Evolutionary conservation across 2,113 vertebrate species (phyloP), one percentile per base, ranked within the genome.

Genomic region (Arothron firmamentum): DNA sequence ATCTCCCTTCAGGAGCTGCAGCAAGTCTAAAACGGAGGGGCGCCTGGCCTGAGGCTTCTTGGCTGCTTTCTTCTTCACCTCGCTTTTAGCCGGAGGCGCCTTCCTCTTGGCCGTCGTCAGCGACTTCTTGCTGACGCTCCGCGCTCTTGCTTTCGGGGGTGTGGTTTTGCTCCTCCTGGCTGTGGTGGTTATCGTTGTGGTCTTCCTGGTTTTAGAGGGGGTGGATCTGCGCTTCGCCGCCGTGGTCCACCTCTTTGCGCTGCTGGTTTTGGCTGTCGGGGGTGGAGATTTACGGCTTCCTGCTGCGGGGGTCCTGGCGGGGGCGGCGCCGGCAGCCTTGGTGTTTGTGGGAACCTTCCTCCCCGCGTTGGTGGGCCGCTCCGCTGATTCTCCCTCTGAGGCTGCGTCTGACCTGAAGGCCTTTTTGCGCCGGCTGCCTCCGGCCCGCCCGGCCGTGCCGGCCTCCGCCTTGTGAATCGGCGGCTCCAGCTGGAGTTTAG

Each of bases 401-500:
- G 56, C 16, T 19, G 54, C 70, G 16, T 80, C 76, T 10, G 82
- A 63, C 54, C 79, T 50, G 17, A 82, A 70, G 0, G 66, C 21
- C 52, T 73, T 75, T 15, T 55, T 52, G 28, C 1, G 67, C 2
- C 50, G n/a, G 23, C 45, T 67, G 45, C 45, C 56, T 5, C 54
- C 74, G 49, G 28, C 56, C 20, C 53, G 70, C 28, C 34, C 54
- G 1, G 62, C 25, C 43, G 42, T 50, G 4, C 49, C 6, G 25
- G 52, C 51, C 12, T 62, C 74, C 18, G 62, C 19, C 14, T 64
- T 80, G 60, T 82, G 78, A 64, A 83, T 54, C 8, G 88, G 88
- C 6, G 86, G 85, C 46, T 81, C 81, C 59, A 88, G 55, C 56
- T 89, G 86, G 68, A 86, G 87, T 75, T 72, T 84, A 10, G 84